Evolutionary conservation across 1,140 invertebrate genomes (phyloP).

Genomic region (Geopemphigus sp.): DNA sequence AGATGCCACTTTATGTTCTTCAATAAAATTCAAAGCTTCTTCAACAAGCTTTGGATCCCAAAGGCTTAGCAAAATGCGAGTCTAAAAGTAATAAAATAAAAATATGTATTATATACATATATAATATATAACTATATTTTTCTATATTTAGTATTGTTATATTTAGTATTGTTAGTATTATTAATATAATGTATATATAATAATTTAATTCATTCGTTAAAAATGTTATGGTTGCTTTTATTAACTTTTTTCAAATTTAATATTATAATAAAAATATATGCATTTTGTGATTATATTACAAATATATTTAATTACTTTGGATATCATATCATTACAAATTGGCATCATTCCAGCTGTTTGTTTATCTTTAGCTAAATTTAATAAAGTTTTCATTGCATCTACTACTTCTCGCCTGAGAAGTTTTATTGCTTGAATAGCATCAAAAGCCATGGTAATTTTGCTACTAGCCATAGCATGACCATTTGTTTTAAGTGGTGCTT

Average conservation of each 20-base stretch:
- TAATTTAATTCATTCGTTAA: no score
- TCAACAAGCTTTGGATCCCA: constrained; percentile 82
- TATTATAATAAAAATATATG: no score
- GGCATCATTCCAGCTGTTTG: constrained; percentile 72
- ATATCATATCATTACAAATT: constrained; percentile 75
- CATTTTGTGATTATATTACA: background rate
- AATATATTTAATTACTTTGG: constrained; percentile 58
- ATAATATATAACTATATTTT: background rate
- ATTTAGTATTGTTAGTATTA: no score
- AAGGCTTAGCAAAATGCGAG: constrained; percentile 71
- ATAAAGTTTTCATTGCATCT: constrained; percentile 71
- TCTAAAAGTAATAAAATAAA: constrained; percentile 56
- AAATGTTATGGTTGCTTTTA: no score
- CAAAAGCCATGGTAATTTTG: constrained; percentile 76
- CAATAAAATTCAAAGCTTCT: constrained; percentile 77
- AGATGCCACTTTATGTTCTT: constrained; percentile 62
- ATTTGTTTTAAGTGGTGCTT: constrained; percentile 66
- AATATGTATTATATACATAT: background rate
- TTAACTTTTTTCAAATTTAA: no score
- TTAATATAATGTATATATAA: no score
- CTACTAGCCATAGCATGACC: constrained; percentile 64
- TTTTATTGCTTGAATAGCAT: constrained; percentile 76
- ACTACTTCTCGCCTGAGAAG: constrained; percentile 74
- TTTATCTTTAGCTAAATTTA: constrained; percentile 70
- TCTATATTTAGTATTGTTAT: background rate